Percentiles rank a stretch among this genome's conserved stretches.
Evolutionary conservation across 2,797 vertebrate genomes (phyloP).

Genomic region (Ciconia nigra): DNA sequence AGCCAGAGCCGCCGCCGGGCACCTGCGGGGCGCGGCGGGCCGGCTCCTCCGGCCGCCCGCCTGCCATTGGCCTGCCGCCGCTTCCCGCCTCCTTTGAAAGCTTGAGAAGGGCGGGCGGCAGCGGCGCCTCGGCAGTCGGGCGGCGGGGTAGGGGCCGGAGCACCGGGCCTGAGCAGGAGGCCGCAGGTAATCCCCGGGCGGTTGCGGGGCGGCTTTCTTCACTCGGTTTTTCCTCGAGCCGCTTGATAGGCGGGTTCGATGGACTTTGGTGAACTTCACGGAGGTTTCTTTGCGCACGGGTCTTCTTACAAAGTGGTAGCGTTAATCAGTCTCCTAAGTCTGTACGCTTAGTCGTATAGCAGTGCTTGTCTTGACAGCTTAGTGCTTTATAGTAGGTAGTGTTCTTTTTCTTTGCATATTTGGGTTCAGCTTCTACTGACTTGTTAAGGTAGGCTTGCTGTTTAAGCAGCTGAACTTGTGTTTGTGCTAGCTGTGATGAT

Average conservation of each 20-base stretch:
- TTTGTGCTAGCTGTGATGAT: not conserved
- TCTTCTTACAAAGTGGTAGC: not conserved
- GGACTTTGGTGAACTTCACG: rapidly evolving
- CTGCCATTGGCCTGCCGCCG: slow-evolving; percentile 4
- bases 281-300: rapidly evolving
- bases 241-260: rapidly evolving
- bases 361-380: not conserved
- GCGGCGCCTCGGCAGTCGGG: not conserved
- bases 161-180: not conserved
- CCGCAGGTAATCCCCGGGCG: not conserved
- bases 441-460: not conserved
- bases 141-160: not conserved
- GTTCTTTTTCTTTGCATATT: rapidly evolving
- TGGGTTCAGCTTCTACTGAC: not conserved
- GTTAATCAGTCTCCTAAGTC: rapidly evolving
- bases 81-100: slow-evolving; percentile 56
- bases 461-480: not conserved
- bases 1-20: not conserved
- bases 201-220: too few species aligned
- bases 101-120: not conserved
- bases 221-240: rapidly evolving
- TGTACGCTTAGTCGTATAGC: rapidly evolving
- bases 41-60: not conserved
- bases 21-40: not conserved
- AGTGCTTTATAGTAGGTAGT: not conserved